Base-by-base conservation (phyloP, 2,888 invertebrate genomes). In the Pelosia muscerda region DNA sequence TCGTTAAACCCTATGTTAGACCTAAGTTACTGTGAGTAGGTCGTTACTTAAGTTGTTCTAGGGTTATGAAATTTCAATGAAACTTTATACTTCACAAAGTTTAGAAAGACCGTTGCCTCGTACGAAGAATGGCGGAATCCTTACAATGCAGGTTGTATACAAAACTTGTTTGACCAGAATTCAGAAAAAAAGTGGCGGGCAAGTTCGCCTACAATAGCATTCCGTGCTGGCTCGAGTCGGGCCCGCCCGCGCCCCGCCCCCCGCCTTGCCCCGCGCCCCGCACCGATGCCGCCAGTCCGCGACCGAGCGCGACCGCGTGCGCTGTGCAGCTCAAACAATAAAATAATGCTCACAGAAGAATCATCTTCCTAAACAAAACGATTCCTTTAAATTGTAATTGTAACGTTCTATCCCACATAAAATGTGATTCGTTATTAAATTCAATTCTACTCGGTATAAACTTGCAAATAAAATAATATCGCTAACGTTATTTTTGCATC, bases 171-270 rank as follows among this genome's bases (percentile, higher is more conserved):
- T 94, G 93, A 94, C 94, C 92, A 94, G 94, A 95, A 92, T 92
- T 86, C 87, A 91, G 91, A 91, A 90, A 93, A 91, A 90, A 94
- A 93, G 92, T 94, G 91, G 93, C 94, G 91, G 93, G 92, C 92
- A 90, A 94, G 92, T 93, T 94, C 92, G 93, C 94, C 94, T 93
- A 94, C 94, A 94, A 94, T 94, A 93, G 94, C 94, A 94, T 94
- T 94, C 94, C 92, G 86, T 80, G 86, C 74, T 76, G 77, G 76
- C 69, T 72, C 54, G 53, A 62, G 63, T 63, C 77, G 84, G 88
- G 82, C 81, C 90, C 91, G 90, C 90, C 90, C 88, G 90, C 89
- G 90, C 82, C 81, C 90, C 89, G 90, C 92, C 89, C 88, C 89
- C 83, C 88, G 82, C 81, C 86, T 82, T 77, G 76, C 86, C 84